Evolutionary conservation across 2,113 vertebrate genomes (phyloP).

Genomic region (Neotoma lepida): DNA sequence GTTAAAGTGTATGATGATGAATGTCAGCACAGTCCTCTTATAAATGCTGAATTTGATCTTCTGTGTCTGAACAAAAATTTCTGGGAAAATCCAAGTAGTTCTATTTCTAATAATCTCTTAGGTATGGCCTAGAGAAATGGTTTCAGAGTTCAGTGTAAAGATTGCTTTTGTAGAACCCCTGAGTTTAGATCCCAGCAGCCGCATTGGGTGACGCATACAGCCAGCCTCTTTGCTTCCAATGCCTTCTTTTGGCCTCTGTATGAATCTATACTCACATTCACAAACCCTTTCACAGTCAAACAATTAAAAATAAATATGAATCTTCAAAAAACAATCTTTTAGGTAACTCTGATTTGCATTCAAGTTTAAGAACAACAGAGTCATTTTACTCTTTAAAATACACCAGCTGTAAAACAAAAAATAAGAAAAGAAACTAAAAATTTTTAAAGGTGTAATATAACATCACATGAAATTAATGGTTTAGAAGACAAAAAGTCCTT

Average conservation of each 20-base stretch:
- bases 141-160: not conserved
- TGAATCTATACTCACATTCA: not conserved
- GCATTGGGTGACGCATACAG: not conserved
- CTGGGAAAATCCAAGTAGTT: not conserved
- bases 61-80: not conserved
- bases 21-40: not conserved
- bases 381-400: not conserved
- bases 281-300: not conserved
- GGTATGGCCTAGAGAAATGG: too few relatives aligned
- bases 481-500: not conserved
- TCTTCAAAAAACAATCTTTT: not conserved
- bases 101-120: not conserved
- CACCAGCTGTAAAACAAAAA: not conserved
- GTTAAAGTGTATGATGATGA: not conserved
- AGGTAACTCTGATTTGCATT: not conserved
- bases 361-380: not conserved
- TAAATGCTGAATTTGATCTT: not conserved
- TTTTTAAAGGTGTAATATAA: not conserved
- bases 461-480: not conserved
- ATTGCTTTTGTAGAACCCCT: not conserved
- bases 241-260: not conserved
- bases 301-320: not conserved
- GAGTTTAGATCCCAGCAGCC: not conserved
- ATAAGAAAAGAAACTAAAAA: not conserved
- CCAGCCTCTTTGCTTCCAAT: not conserved